Evolutionary conservation across 2,797 vertebrate species (phyloP).

Genomic region (Sarcoramphus papa): DNA sequence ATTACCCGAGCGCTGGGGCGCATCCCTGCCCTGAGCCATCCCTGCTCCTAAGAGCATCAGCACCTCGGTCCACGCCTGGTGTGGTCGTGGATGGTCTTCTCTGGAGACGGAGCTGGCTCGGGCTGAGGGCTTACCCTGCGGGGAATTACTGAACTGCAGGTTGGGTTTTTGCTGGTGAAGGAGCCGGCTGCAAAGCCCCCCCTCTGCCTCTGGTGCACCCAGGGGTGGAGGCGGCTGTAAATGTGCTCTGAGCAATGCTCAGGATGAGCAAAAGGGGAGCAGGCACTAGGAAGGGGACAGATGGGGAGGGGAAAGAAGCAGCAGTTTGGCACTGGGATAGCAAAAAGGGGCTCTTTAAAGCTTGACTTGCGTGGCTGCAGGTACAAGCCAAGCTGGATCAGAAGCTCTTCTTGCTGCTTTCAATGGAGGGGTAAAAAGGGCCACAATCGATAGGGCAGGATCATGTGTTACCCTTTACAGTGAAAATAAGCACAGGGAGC

Average conservation of each 20-base stretch:
- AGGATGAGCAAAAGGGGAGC: not conserved
- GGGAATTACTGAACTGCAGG: not conserved
- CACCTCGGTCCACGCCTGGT: rapidly evolving
- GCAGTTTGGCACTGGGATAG: not conserved
- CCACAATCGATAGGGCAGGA: not conserved
- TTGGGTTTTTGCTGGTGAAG: not conserved
- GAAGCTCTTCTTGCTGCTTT: not conserved
- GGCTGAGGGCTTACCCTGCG: not conserved
- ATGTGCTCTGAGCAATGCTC: not conserved
- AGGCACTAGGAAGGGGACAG: no score
- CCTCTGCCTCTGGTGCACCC: not conserved
- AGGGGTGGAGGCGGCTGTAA: not conserved
- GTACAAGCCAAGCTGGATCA: not conserved
- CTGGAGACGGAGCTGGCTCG: not conserved
- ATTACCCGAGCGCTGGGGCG: rapidly evolving
- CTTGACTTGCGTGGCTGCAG: not conserved
- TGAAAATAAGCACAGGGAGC: not conserved
- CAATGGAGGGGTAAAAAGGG: not conserved
- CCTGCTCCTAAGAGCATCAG: not conserved
- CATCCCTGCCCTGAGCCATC: not conserved
- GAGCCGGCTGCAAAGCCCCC: not conserved
- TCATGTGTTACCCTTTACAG: rapidly evolving
- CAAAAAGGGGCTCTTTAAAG: not conserved
- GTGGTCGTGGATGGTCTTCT: not conserved
- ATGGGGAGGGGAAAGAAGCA: not conserved